Conservation (phyloP, 2,797 vertebrate genomes). For the Brachyrhaphis roseni region DNA sequence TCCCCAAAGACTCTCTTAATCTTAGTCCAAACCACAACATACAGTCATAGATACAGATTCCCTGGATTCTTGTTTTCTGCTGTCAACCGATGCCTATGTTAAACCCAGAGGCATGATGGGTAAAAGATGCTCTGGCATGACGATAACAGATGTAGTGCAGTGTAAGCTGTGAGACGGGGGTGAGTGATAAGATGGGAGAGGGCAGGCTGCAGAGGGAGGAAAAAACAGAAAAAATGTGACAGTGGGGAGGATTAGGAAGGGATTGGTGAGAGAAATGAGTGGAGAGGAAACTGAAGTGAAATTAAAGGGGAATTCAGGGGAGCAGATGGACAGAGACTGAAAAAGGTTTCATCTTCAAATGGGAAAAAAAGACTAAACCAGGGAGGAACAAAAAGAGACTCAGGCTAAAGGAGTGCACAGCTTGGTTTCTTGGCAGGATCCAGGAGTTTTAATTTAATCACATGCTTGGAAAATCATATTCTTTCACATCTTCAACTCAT, state of each 20-base stretch:
- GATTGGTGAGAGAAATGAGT: conserved; percentile 39
- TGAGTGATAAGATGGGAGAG: conserved; percentile 35
- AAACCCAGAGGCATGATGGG: conserved; percentile 46
- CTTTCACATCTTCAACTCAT: conserved; percentile 40
- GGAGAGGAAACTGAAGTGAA: conserved; percentile 40
- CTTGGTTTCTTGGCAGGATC: not conserved
- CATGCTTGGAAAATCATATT: conserved; percentile 24
- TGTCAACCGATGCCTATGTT: conserved; percentile 21
- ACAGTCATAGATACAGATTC: conserved; percentile 19
- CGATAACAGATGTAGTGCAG: conserved; percentile 49
- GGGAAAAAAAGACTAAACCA: conserved; percentile 50
- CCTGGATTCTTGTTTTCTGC: conserved; percentile 47
- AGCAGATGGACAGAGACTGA: conserved; percentile 58
- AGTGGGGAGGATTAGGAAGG: conserved; percentile 45
- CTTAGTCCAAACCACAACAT: not conserved
- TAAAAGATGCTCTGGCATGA: conserved; percentile 51
- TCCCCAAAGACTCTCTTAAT: not conserved
- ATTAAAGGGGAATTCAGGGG: conserved; percentile 50
- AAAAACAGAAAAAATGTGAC: conserved; percentile 49
- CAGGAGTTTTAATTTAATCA: conserved; percentile 56
- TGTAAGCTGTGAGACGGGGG: conserved; percentile 11
- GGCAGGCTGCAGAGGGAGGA: conserved; percentile 31
- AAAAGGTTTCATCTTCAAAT: conserved; percentile 48
- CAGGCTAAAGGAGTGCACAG: conserved; percentile 33
- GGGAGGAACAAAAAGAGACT: conserved; percentile 57